Evolutionary conservation across 2,113 vertebrate genomes (phyloP), one percentile per base, ranked within the genome.

Genomic region (Phyllostomus discolor): DNA sequence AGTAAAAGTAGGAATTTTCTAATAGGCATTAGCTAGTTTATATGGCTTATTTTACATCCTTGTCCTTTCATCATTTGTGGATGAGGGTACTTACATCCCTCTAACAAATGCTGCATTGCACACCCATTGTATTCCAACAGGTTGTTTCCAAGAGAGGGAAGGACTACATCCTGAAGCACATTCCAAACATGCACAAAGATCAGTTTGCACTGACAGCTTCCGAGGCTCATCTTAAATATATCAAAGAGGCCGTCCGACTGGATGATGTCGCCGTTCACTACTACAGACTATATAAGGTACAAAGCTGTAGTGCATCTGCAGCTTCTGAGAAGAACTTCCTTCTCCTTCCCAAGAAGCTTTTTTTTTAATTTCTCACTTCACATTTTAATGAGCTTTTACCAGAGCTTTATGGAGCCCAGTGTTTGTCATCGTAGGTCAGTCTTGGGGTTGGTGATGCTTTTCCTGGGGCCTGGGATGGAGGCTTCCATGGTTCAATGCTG

Each of bases 171-270:
- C 98, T 99, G 97, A 99, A 99, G 97, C 99, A 99, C 69, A 99
- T 99, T 88, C 99, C 99, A 0, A 99, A 99, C 98, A 99, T 99
- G 99, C 99, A 99, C 99, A 99, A 99, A 81, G 99, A 99, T 97
- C 99, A 99, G 98, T 99, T 99, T 78, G 99, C 99, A n/a, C 99
- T 99, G 97, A 99, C 99, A 0, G 99, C 99, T 46, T 99, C 99
- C 0, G 99, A 99, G 97, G 99, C 99, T 1, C 99, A 99, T 41
- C 99, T 99, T 41, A 99, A 99, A 85, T 99, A 99, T 98, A 99
- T 99, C 93, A 99, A 99, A 98, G 99, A 99, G 98, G 99, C 99
- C 0, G 99, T 99, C 5, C 99, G 99, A 43, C 99, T 99, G 31
- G 99, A 99, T 0, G 99, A 99, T 0, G 99, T 99, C 41, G 99